These are phyloP conservation scores for Phocides pigmalion DNA, from an alignment of 1,140 invertebrate genomes.

Conservation along the genomic window DNA sequence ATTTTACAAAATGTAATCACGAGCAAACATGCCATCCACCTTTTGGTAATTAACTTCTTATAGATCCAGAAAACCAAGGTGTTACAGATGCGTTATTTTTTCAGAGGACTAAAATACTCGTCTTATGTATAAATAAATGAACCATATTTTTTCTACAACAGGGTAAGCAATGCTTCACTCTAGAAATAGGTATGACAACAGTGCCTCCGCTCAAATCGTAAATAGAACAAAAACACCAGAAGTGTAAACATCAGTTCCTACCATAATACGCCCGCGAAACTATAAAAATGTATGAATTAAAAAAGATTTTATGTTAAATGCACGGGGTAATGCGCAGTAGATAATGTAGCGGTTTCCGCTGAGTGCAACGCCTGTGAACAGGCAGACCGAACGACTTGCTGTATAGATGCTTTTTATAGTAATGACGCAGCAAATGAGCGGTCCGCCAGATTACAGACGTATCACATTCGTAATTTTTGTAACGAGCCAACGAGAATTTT, in stretches of 20 bases:
- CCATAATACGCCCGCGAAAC: constrained; percentile 36
- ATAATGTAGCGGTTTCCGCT: constrained; percentile 23
- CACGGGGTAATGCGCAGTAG: constrained; percentile 46
- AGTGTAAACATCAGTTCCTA: background rate
- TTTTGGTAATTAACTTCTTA: no score
- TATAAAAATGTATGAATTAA: constrained; percentile 61
- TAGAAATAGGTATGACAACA: no score
- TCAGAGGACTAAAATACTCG: no score
- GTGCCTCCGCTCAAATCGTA: no score
- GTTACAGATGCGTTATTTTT: no score
- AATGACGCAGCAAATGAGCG: constrained; percentile 21
- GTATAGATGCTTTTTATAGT: constrained; percentile 18
- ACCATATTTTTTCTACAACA: no score
- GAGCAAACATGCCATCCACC: no score
- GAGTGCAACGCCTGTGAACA: constrained; percentile 17
- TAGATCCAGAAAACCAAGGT: no score
- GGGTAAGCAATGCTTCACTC: no score
- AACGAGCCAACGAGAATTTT: background rate
- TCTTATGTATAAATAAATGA: no score
- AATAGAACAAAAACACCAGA: background rate
- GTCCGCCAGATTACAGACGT: background rate
- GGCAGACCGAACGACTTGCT: constrained; percentile 19
- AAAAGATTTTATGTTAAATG: constrained; percentile 60
- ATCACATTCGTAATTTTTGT: background rate
- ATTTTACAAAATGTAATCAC: no score